Percentiles rank a stretch among this genome's conserved stretches.
phyloP scores from a whole-genome alignment of 2,797 vertebrate species.

The Silurus aristotelis region DNA sequence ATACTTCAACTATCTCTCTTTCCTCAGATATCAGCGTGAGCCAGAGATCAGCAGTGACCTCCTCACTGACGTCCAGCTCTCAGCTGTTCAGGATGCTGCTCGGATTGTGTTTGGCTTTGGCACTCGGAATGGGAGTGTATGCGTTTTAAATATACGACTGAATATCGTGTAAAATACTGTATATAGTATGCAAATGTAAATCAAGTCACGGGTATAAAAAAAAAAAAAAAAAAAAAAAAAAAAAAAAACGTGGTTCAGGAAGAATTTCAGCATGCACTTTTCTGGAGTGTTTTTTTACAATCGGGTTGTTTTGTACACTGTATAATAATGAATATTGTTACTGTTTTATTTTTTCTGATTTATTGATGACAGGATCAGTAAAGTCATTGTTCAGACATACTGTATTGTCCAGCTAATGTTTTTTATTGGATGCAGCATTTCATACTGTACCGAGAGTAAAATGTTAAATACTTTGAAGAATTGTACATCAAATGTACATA shows the following conservation, averaged over 20 bases:
- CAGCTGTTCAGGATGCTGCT: conserved; percentile 77
- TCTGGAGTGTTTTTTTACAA: not conserved
- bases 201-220: not conserved
- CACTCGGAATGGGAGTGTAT: conserved; percentile 82
- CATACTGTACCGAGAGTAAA: not conserved
- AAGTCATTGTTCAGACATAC: not conserved
- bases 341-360: not conserved
- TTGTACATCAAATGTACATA: not conserved
- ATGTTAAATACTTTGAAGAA: not conserved
- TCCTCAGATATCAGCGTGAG: conserved; percentile 21
- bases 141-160: conserved; percentile 57
- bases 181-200: not conserved
- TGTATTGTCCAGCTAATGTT: not conserved
- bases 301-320: not conserved
- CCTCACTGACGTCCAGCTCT: conserved; percentile 49
- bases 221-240: no score
- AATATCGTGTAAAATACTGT: not conserved
- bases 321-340: not conserved
- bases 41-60: conserved; percentile 24
- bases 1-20: not conserved
- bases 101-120: conserved; percentile 78
- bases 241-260: no score
- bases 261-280: conserved; percentile 1
- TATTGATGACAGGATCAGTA: no score
- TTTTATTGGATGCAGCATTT: not conserved